Evolutionary conservation across 2,888 invertebrate species (phyloP), one percentile per base, ranked within the genome.

Genomic region (Scaptomyza parva): DNA sequence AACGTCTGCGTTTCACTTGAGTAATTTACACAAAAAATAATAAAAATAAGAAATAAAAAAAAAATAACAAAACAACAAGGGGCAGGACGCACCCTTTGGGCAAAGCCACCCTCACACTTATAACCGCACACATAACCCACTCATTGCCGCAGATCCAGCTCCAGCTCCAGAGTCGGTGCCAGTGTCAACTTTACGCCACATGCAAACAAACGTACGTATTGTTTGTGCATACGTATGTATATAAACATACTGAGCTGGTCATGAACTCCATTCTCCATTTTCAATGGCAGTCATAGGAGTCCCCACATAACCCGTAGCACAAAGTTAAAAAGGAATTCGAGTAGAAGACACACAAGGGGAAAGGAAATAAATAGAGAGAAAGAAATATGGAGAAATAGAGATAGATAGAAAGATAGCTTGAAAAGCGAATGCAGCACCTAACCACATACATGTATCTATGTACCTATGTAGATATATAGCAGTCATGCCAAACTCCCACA

Each of bases 181-280:
- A 89, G 88, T 88, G 89, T 87, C 88, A 88, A 88, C 88, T 89
- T 89, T 89, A 88, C 86, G 79, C 62, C 41, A 66, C 53, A 61
- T 54, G 51, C 52, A 58, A 48, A 51, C 35, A 43, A 20, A 22
- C 35, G 24, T 17, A 22, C n/a, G 26, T 14, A 40, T n/a, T 35
- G 30, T 52, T 53, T 61, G 61, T 52, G 37, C 59, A 67, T 39
- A 54, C 41, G 44, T 48, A 22, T 41, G 20, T 43, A 14, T 50
- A 52, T 62, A 35, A 28, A 26, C 22, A 39, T 11, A 20, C 22
- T 61, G 62, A 54, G 47, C 74, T 86, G 86, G 81, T 86, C 88
- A 83, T 87, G 89, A 89, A 89, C 88, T 89, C 80, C 78, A 78
- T 78, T 84, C 88, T 88, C 80, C 80, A 76, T 80, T 84, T 84